phyloP scores from a whole-genome alignment of 2,113 vertebrate species.

The Scolopax mira region DNA sequence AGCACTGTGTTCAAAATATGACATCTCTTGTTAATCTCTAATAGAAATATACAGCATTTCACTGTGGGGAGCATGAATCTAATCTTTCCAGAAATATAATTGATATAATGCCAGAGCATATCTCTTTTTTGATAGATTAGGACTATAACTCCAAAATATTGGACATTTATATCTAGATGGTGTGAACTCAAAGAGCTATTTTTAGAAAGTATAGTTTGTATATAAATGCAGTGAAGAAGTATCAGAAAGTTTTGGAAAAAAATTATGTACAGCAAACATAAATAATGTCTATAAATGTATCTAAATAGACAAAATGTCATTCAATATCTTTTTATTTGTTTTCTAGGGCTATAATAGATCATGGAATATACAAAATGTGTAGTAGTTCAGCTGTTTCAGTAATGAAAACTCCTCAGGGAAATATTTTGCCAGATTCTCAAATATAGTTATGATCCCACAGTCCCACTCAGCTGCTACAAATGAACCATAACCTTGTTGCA shows the following conservation, averaged over 20 bases:
- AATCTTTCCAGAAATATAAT: neutral
- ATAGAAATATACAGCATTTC: neutral
- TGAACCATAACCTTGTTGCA: neutral
- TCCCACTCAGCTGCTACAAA: constrained; percentile 7
- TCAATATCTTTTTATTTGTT: neutral
- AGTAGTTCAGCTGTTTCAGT: neutral
- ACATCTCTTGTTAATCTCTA: neutral
- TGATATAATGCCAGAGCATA: neutral
- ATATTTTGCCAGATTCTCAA: constrained; percentile 1
- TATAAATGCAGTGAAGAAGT: neutral
- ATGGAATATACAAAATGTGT: neutral
- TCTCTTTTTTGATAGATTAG: neutral
- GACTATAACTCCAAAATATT: neutral
- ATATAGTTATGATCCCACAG: neutral
- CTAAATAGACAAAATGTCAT: neutral
- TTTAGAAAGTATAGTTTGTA: neutral
- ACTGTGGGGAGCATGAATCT: neutral
- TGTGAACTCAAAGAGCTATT: neutral
- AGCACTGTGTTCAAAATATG: neutral
- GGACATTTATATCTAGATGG: neutral
- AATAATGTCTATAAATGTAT: neutral
- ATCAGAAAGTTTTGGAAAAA: neutral
- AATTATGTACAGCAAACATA: neutral
- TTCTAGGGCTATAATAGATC: neutral
- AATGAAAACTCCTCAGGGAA: constrained; percentile 8